These are phyloP conservation scores for Oligia strigilis DNA, from an alignment of 2,888 invertebrate species.

Conservation along the genomic window DNA sequence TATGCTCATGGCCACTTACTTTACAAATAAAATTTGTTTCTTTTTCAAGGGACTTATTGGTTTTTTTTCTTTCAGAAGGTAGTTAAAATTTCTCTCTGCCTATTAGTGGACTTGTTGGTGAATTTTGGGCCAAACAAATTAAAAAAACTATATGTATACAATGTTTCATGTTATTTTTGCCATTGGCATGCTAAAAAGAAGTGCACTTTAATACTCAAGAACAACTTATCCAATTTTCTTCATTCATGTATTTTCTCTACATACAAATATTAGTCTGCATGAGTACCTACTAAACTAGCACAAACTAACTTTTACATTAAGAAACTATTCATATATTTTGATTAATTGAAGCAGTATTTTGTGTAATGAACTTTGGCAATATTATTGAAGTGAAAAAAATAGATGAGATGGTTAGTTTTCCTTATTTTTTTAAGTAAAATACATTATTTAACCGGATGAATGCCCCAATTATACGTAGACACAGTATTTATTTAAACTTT, in stretches of 20 bases:
- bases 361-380: not conserved
- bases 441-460: not conserved
- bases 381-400: not conserved
- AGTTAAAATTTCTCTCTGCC: not conserved
- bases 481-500: not conserved
- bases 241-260: not conserved
- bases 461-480: not conserved
- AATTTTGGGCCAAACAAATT: not conserved
- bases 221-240: not conserved
- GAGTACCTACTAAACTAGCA: too few species aligned
- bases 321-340: not conserved
- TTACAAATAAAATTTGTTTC: not conserved
- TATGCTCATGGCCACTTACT: constrained; percentile 15
- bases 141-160: not conserved
- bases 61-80: not conserved
- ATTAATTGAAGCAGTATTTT: not conserved
- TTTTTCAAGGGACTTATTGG: not conserved
- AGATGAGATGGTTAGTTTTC: too few species aligned
- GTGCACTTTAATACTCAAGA: not conserved
- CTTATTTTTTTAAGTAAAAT: too few species aligned
- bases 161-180: not conserved
- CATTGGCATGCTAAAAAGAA: not conserved
- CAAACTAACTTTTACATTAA: not conserved
- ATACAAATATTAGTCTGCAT: not conserved
- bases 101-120: not conserved